These are phyloP conservation scores for Oeneis ivallda DNA, from an alignment of 2,888 invertebrate genomes.

Conservation along the genomic window DNA sequence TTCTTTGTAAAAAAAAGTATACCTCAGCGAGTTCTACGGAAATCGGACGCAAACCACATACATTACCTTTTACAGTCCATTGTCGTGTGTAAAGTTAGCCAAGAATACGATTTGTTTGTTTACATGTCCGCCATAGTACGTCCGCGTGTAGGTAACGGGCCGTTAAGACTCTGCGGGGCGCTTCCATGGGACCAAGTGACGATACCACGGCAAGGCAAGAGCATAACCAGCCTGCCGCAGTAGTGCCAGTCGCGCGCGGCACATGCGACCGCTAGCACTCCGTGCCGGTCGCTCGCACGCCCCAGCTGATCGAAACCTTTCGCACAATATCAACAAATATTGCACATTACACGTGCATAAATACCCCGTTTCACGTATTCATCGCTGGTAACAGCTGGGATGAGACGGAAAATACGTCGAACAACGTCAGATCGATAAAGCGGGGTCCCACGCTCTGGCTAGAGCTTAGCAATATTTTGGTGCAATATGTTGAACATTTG, in stretches of 20 bases:
- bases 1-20: neutral
- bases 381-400: slow-evolving; percentile 15
- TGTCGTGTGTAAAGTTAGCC: slow-evolving; percentile 33
- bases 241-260: slow-evolving; percentile 76
- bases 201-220: slow-evolving; percentile 23
- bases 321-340: slow-evolving; percentile 53
- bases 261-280: slow-evolving; percentile 59
- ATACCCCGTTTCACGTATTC: slow-evolving; percentile 14
- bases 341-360: slow-evolving; percentile 29
- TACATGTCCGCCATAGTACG: slow-evolving; percentile 71
- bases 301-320: slow-evolving; percentile 68
- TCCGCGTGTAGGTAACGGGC: slow-evolving; percentile 71
- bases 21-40: slow-evolving; percentile 10
- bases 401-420: slow-evolving; percentile 33
- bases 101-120: slow-evolving; percentile 64
- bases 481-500: slow-evolving; percentile 64
- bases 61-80: slow-evolving; percentile 32
- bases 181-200: slow-evolving; percentile 37
- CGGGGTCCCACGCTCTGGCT: slow-evolving; percentile 36
- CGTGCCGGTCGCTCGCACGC: slow-evolving; percentile 45
- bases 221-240: slow-evolving; percentile 44
- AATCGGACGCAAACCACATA: slow-evolving; percentile 18
- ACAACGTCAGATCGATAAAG: slow-evolving; percentile 40
- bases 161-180: slow-evolving; percentile 59
- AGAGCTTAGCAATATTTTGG: slow-evolving; percentile 61